Base-by-base conservation (phyloP, 2,797 vertebrate species). In the Eleutherodactylus coqui region DNA sequence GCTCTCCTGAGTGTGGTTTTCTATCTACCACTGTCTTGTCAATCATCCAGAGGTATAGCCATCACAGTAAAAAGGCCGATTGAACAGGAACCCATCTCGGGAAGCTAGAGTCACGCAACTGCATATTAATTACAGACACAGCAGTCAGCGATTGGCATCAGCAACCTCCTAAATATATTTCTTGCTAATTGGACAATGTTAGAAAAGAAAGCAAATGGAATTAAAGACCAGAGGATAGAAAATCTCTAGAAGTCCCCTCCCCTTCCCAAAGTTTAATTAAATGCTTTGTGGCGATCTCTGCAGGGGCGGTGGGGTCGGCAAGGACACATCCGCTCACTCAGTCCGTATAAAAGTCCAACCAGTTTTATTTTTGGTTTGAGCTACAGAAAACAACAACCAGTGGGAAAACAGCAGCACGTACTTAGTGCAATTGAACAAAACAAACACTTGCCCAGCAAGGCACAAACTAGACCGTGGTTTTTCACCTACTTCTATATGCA, bases 11-110 rank as follows among this genome's bases (percentile, higher is more conserved):
- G 34, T 34, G n/a, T 45, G 19, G 21, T 38, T 32, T 70, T 69
- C n/a, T 70, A 70, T 70, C 47, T 67, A 55, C 36, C 32, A n/a
- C 58, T 45, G 78, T 80, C 41, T 21, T 38, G 55, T 70, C 45
- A 38, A 70, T 70, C 64, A 82, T 82, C 45, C 41, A 16, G 72
- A 49, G 45, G 70, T 49, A 32, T 16, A 17, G 34, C 51, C 64
- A 41, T 38, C 49, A 69, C 27, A 51, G 1, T 21, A 27, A 67
- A 67, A 29, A 32, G 27, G 27, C 78, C 13, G 58, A 67, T 21
- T 67, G 27, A 24, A 43, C 60, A 67, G 34, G 62, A 69, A 19
- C 49, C 17, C 32, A 4, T 11, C 5, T 14, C 34, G 13, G 5
- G 62, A 32, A 34, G 7, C 11, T 34, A 3, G 27, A 17, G 45